Evolutionary conservation across 2,797 vertebrate genomes (phyloP).

Genomic region (Petrocephalus sullivani): DNA sequence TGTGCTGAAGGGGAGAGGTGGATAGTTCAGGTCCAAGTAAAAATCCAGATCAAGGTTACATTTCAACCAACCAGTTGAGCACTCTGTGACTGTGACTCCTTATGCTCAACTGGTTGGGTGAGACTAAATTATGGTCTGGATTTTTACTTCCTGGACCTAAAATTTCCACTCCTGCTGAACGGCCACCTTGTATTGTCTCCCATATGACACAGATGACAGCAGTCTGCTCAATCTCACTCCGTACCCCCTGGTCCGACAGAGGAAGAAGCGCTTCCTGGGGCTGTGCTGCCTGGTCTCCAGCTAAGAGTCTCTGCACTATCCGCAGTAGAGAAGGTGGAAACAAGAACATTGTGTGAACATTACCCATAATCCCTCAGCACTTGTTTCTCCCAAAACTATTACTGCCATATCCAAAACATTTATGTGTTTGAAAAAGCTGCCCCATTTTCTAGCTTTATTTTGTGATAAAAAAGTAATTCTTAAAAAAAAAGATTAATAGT

Average conservation of each 20-base stretch:
- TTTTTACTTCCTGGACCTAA: too few relatives aligned
- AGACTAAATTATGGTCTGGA: too few relatives aligned
- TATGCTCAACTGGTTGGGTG: too few relatives aligned
- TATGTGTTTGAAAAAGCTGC: slow-evolving; percentile 53
- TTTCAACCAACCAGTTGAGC: too few relatives aligned
- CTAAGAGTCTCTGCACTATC: slow-evolving; percentile 67
- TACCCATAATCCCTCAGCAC: slow-evolving; percentile 60
- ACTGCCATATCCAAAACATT: slow-evolving; percentile 69
- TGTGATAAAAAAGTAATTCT: slow-evolving; percentile 63
- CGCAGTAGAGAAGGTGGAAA: slow-evolving; percentile 49
- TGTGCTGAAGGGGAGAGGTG: background rate
- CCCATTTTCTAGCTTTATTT: slow-evolving; percentile 69
- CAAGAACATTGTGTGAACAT: slow-evolving; percentile 52
- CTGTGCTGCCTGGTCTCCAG: slow-evolving; percentile 95
- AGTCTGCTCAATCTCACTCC: slow-evolving; percentile 96
- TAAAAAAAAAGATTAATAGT: slow-evolving; percentile 57
- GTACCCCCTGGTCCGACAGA: slow-evolving; percentile 88
- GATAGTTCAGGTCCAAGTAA: too few relatives aligned
- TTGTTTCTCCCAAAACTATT: slow-evolving; percentile 63
- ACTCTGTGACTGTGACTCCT: too few relatives aligned
- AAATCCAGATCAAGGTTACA: too few relatives aligned
- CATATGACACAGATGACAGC: slow-evolving; percentile 81
- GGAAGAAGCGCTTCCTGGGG: slow-evolving; percentile 95
- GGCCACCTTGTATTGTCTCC: slow-evolving; percentile 18
- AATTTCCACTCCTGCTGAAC: background rate